Conservation (phyloP, 2,888 invertebrate species). For the Thymelicus acteon region DNA sequence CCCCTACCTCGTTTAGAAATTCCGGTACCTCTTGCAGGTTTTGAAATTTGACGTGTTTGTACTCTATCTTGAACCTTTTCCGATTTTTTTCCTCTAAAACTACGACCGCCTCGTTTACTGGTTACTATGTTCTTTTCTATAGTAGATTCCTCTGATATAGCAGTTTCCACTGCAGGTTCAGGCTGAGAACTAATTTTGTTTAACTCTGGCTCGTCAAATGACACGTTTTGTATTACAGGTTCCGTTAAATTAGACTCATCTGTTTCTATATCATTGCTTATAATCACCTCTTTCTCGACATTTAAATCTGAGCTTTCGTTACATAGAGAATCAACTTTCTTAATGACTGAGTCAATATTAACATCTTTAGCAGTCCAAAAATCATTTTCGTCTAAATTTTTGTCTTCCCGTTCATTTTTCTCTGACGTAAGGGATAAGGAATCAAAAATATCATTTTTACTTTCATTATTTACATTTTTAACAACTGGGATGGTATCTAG, state of each 20-base stretch:
- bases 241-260: conserved; percentile 36
- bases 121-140: conserved; percentile 50
- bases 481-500: background rate
- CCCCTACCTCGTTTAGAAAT: conserved; percentile 79
- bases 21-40: conserved; percentile 68
- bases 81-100: conserved; percentile 71
- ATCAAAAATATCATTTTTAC: conserved; percentile 25
- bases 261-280: conserved; percentile 31
- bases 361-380: conserved; percentile 92
- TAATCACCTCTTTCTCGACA: conserved; percentile 46
- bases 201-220: conserved; percentile 18
- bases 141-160: conserved; percentile 48
- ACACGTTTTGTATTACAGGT: conserved; percentile 18
- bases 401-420: conserved; percentile 56
- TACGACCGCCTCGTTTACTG: conserved; percentile 73
- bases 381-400: conserved; percentile 88
- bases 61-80: conserved; percentile 69
- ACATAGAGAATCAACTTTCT: conserved; percentile 90
- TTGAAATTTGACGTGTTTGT: conserved; percentile 78
- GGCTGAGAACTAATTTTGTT: conserved; percentile 19
- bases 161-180: conserved; percentile 41
- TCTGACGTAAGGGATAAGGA: conserved; percentile 22
- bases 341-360: conserved; percentile 92
- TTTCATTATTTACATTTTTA: conserved; percentile 5
- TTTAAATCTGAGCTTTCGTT: conserved; percentile 64